Conservation (phyloP, 2,888 invertebrate genomes). For the Lymantria monacha region DNA sequence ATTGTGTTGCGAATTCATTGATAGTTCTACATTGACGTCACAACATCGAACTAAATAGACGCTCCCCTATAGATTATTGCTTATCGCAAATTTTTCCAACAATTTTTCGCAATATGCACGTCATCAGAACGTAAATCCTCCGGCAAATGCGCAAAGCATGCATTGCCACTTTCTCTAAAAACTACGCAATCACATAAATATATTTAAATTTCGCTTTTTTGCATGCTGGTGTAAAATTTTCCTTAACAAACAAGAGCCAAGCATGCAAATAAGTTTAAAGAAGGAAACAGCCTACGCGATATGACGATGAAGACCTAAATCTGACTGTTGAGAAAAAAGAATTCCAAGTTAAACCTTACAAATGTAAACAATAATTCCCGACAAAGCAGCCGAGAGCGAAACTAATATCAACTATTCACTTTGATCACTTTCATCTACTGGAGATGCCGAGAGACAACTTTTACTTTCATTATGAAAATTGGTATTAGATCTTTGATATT, state of each 20-base stretch:
- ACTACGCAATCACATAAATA: conserved; percentile 52
- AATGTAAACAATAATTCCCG: conserved; percentile 29
- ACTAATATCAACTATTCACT: conserved; percentile 65
- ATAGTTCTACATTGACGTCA: conserved; percentile 27
- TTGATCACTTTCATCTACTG: conserved; percentile 72
- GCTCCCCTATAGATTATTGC: conserved; percentile 42
- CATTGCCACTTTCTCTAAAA: conserved; percentile 59
- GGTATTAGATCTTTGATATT: conserved; percentile 19
- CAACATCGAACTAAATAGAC: conserved; percentile 22
- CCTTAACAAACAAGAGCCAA: conserved; percentile 7
- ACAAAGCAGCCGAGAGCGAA: conserved; percentile 65
- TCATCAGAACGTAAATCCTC: conserved; percentile 57
- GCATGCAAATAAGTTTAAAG: conserved; percentile 14
- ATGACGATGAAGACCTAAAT: neutral
- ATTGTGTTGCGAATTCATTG: conserved; percentile 18
- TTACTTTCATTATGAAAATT: conserved; percentile 69
- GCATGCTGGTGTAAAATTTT: conserved; percentile 36
- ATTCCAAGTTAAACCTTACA: conserved; percentile 28
- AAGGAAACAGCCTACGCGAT: too few species aligned
- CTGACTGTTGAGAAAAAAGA: conserved; percentile 2
- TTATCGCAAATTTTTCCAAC: conserved; percentile 36
- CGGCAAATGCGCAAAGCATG: conserved; percentile 38
- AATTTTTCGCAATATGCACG: conserved; percentile 56
- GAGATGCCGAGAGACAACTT: conserved; percentile 74
- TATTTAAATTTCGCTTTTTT: conserved; percentile 63